phyloP scores from a whole-genome alignment of 2,113 vertebrate genomes.

The Menura novaehollandiae region DNA sequence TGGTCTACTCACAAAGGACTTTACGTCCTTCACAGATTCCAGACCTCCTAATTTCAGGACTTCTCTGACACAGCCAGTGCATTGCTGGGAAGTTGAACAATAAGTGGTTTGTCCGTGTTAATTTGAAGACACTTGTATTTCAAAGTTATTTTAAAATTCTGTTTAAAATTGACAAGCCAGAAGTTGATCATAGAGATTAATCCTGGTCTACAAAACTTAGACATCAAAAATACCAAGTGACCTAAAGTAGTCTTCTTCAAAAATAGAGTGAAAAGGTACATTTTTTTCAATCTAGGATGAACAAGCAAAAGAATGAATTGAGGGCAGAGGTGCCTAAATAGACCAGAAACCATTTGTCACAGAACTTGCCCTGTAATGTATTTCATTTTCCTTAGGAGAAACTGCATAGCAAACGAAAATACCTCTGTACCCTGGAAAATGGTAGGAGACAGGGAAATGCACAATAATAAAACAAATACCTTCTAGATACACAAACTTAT shows the following conservation, averaged over 20 bases:
- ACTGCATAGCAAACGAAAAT: conserved; percentile 39
- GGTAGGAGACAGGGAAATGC: neutral
- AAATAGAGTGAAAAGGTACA: neutral
- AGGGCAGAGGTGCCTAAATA: conserved; percentile 48
- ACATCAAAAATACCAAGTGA: neutral
- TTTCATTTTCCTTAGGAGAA: conserved; percentile 56
- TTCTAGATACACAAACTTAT: neutral
- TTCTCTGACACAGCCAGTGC: neutral
- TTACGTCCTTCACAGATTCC: conserved; percentile 19
- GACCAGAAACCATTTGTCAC: conserved; percentile 41
- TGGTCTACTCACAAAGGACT: neutral
- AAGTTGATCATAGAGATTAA: neutral
- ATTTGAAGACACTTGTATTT: neutral
- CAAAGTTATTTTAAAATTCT: neutral
- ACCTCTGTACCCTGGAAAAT: conserved; percentile 8
- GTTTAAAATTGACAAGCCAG: neutral
- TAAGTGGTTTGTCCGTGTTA: neutral
- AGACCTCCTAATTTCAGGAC: neutral
- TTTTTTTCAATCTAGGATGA: neutral
- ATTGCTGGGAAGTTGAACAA: neutral
- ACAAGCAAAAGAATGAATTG: conserved; percentile 56
- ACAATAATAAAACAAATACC: neutral
- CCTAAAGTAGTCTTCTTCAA: neutral
- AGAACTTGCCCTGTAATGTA: neutral
- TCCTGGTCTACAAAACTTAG: neutral